These are phyloP conservation scores for Uria lomvia DNA, from an alignment of 2,113 vertebrate genomes.

Conservation along the genomic window DNA sequence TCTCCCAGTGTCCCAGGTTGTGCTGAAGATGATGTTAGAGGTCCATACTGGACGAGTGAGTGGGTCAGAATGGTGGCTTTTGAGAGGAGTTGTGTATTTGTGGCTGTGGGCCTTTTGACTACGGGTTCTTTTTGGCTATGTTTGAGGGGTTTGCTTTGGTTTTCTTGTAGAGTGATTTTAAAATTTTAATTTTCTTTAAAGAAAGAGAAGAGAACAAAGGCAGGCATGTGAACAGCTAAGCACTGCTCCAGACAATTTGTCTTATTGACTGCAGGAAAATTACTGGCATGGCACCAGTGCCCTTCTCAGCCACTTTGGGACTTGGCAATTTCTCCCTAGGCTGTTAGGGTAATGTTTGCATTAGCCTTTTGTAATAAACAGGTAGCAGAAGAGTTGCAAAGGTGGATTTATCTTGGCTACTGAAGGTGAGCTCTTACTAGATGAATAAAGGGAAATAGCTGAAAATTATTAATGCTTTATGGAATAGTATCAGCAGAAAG, in stretches of 20 bases:
- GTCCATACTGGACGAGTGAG: background rate
- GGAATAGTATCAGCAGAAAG: background rate
- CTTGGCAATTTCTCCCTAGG: background rate
- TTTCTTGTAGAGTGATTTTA: background rate
- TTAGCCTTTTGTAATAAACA: background rate
- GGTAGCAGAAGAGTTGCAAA: background rate
- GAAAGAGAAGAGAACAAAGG: background rate
- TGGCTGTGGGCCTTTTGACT: background rate
- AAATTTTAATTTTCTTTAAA: background rate
- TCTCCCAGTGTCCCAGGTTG: background rate
- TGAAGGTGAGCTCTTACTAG: background rate
- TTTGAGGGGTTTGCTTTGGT: background rate
- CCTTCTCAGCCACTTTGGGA: conserved; percentile 10
- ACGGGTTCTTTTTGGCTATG: background rate
- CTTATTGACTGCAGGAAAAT: background rate
- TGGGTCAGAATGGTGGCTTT: background rate
- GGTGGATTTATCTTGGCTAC: background rate
- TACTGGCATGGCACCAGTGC: background rate
- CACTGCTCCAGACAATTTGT: background rate
- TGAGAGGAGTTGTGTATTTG: background rate
- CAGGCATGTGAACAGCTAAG: background rate
- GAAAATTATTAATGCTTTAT: background rate
- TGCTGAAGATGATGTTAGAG: background rate
- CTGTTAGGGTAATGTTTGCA: background rate
- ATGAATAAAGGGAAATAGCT: background rate